Conservation (phyloP, 2,888 invertebrate species). For the Meteorus cinctellus region DNA sequence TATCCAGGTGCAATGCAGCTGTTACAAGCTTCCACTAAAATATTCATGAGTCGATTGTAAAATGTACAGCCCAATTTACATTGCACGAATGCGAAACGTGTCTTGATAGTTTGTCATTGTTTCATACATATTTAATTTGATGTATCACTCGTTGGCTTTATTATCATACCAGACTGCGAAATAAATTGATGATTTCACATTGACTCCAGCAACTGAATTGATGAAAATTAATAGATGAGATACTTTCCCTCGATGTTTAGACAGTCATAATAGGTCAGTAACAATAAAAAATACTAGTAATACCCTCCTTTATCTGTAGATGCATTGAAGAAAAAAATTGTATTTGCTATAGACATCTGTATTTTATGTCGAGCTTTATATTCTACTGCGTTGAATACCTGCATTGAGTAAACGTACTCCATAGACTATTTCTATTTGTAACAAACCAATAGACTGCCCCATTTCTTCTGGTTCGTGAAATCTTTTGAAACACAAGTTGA, state of each 20-base stretch:
- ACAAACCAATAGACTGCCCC: constrained; percentile 25
- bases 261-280: not conserved
- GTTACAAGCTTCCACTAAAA: constrained; percentile 47
- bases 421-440: constrained; percentile 23
- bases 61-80: constrained; percentile 59
- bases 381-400: constrained; percentile 37
- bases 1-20: constrained; percentile 44
- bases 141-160: constrained; percentile 16
- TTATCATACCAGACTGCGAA: not conserved
- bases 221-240: too few species aligned
- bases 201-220: too few species aligned
- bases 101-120: constrained; percentile 34
- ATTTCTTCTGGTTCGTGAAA: constrained; percentile 18
- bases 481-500: constrained; percentile 17
- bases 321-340: constrained; percentile 45
- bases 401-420: constrained; percentile 48
- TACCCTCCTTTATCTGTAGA: constrained; percentile 19
- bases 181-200: too few species aligned
- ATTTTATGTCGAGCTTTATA: constrained; percentile 50
- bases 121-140: not conserved
- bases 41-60: constrained; percentile 60
- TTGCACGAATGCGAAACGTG: constrained; percentile 44
- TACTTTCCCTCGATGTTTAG: not conserved
- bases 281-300: constrained; percentile 5
- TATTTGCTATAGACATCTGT: constrained; percentile 54